Evolutionary conservation across 1,140 invertebrate genomes (phyloP).

Genomic region (Copidosoma floridanum): DNA sequence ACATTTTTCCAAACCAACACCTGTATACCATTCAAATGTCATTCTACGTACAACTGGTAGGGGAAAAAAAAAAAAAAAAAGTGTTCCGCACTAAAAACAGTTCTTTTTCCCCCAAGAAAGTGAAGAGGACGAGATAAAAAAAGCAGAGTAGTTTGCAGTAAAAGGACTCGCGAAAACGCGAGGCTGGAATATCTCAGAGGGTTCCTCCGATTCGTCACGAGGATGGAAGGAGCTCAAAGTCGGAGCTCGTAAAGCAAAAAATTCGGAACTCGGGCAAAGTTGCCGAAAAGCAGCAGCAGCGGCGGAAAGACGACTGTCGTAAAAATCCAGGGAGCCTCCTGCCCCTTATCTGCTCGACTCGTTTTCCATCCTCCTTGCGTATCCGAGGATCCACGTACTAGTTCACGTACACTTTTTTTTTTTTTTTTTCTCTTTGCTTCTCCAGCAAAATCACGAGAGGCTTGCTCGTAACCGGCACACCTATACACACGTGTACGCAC

Average conservation of each 20-base stretch:
- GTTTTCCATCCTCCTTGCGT: not conserved
- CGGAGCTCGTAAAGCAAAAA: slow-evolving; percentile 13
- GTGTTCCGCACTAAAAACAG: no score
- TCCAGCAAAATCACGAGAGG: not conserved
- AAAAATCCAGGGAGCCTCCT: not conserved
- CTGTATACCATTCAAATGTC: no score
- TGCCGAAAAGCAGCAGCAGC: no score
- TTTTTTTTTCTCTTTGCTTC: not conserved
- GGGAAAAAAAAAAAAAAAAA: not conserved
- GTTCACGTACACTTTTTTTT: not conserved
- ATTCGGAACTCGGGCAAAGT: slow-evolving; percentile 4
- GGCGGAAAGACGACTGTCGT: no score
- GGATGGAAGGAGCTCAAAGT: not conserved
- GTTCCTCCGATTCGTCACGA: not conserved
- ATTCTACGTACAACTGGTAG: no score
- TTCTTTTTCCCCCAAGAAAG: no score
- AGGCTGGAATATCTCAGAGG: not conserved
- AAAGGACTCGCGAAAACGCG: not conserved
- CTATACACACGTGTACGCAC: no score
- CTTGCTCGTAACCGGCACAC: no score
- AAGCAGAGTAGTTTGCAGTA: not conserved
- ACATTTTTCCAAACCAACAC: no score
- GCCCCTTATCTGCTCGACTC: not conserved
- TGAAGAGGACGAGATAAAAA: not conserved
- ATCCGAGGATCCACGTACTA: no score